Evolutionary conservation across 2,797 vertebrate genomes (phyloP).

Genomic region (Alca torda): DNA sequence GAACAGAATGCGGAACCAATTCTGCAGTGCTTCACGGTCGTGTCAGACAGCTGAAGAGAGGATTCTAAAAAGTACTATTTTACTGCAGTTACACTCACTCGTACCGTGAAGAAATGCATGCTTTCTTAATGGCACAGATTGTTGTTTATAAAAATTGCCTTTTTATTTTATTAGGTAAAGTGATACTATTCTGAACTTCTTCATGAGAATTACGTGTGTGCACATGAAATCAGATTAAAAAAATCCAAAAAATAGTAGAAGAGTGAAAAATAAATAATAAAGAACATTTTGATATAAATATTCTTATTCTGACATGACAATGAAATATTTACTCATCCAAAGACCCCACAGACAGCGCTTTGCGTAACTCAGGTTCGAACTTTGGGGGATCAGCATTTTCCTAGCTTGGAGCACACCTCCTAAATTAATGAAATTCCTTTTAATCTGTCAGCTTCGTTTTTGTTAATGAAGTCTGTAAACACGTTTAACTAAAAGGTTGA

Average conservation of each 20-base stretch:
- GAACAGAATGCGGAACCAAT: fast-evolving
- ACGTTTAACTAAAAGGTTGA: not conserved
- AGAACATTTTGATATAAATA: not conserved
- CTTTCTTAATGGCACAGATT: not conserved
- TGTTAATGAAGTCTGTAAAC: not conserved
- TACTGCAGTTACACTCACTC: not conserved
- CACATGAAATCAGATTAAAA: not conserved
- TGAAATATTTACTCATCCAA: not conserved
- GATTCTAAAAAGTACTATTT: not conserved
- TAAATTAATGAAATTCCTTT: not conserved
- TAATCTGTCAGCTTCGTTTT: not conserved
- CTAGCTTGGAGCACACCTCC: not conserved
- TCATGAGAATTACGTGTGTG: fast-evolving
- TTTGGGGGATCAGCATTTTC: not conserved
- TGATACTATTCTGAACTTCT: not conserved
- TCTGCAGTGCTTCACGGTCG: fast-evolving
- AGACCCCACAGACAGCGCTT: not conserved
- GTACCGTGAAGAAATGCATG: not conserved
- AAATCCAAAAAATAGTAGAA: not conserved
- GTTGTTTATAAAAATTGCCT: not conserved
- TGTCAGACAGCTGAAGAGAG: not conserved
- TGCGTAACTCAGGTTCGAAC: not conserved
- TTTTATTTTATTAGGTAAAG: not conserved
- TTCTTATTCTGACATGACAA: not conserved
- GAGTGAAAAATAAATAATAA: not conserved